Conservation (phyloP, 1,140 invertebrate species). For the Drosophila trapezifrons region DNA sequence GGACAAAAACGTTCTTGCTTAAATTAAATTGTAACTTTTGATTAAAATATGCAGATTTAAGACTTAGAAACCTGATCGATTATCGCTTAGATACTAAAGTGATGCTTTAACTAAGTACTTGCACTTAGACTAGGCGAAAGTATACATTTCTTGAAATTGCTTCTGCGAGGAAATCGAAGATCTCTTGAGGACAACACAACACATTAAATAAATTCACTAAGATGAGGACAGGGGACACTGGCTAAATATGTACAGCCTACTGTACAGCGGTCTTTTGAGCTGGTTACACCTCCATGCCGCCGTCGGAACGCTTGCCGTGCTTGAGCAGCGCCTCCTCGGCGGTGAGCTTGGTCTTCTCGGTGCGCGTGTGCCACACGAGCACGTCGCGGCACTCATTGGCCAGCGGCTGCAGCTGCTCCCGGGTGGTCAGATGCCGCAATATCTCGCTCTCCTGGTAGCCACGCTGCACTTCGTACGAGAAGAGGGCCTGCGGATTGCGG, state of each 20-base stretch:
- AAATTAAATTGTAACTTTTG: neutral
- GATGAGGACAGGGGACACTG: conserved; percentile 1
- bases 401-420: conserved; percentile 93
- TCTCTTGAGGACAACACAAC: conserved; percentile 14
- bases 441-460: conserved; percentile 97
- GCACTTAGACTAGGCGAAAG: conserved; percentile 12
- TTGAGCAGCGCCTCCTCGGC: conserved; percentile 87
- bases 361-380: conserved; percentile 98
- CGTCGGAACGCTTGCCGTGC: conserved; percentile 85
- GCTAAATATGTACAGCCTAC: conserved; percentile 8
- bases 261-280: too few species aligned
- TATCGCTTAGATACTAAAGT: neutral
- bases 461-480: conserved; percentile 91
- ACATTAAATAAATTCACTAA: conserved; percentile 50
- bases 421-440: conserved; percentile 90
- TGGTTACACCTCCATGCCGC: conserved; percentile 90
- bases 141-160: neutral
- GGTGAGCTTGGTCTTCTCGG: conserved; percentile 91
- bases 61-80: neutral
- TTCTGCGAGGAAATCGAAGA: conserved; percentile 2
- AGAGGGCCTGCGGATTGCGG: conserved; percentile 90
- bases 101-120: conserved; percentile 8
- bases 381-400: conserved; percentile 96
- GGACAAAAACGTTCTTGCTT: too few species aligned
- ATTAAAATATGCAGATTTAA: neutral